Base-by-base conservation (phyloP, 2,888 invertebrate species). In the Pegoplata infirma region DNA sequence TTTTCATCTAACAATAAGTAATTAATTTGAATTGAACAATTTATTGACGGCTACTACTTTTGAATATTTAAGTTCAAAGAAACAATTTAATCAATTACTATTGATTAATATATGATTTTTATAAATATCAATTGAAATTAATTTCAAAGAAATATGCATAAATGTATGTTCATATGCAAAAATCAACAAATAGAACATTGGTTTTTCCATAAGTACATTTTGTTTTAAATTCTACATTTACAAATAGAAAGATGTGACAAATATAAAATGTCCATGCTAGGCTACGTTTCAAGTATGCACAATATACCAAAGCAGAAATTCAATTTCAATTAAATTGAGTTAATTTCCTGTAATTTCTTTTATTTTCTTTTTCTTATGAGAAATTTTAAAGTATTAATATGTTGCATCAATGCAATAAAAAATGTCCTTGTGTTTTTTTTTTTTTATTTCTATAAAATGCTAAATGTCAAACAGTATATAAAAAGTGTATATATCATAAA, bases 391-490 rank as follows among this genome's bases (percentile, higher is more conserved):
- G 16, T 2, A 2, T 12, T 32, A 32, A 32, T 32, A 32, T 55
- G 19, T 25, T 40, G 40, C 23, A 36, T 19, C 32, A 64, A 16
- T 49, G 32, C 16, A 51, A 36, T 32, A 32, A 51, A 25, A n/a
- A 46, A 12, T 59, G 59, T 59, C 59, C 59, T 46, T 59, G 59
- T 7, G 10, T 5, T 32, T 56, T 40, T 19, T 32, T 56, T 40
- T 19, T 59, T 10, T 6, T 23, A 5, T 44, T 10, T 21, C 12
- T 10, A 51, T 25, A 47, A 36, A 25, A 23, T 5, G 7, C 46
- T 46, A 16, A 46, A 59, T 46, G 25, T 23, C 25, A 23, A 21
- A 44, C 44, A 16, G 8, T 59, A 59, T 44, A 59, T 17, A 55
- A 23, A 12, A 10, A 59, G 25, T 59, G 25, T 59, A 44, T 32